A percentile compares a stretch with the other conserved stretches of the same genome.
These are phyloP conservation scores for Glaucomys volans DNA, from an alignment of 2,113 vertebrate species.

Conservation along the genomic window DNA sequence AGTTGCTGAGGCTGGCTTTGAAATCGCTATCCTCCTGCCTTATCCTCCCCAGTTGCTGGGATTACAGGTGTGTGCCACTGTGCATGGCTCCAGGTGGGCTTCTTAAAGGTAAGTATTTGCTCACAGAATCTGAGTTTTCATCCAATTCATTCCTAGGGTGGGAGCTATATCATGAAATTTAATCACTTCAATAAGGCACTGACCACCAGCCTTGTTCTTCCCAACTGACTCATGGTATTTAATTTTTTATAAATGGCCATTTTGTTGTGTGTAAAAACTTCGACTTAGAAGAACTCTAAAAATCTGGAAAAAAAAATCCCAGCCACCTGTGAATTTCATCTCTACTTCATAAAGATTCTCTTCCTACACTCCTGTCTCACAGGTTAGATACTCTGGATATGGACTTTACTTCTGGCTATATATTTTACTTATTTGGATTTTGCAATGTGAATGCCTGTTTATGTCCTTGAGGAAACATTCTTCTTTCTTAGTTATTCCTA, in stretches of 20 bases:
- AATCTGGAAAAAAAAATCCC: neutral
- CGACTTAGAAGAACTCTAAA: neutral
- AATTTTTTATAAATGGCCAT: neutral
- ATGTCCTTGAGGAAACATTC: neutral
- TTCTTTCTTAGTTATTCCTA: neutral
- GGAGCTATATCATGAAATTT: neutral
- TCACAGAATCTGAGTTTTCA: neutral
- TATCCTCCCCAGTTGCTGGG: too few species aligned
- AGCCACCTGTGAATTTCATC: neutral
- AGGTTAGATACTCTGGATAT: neutral
- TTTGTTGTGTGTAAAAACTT: neutral
- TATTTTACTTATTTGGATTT: neutral
- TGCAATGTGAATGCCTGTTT: neutral
- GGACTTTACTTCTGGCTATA: neutral
- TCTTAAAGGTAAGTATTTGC: neutral
- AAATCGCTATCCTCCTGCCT: too few species aligned
- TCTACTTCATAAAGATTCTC: neutral
- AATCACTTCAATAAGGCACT: neutral
- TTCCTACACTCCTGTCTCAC: neutral
- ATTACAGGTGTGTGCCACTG: too few species aligned
- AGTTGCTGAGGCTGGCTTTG: too few species aligned
- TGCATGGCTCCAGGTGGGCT: fast-evolving
- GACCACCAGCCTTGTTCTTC: neutral
- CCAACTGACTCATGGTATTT: neutral
- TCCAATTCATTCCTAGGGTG: neutral